phyloP scores from a whole-genome alignment of 2,797 vertebrate genomes.

The Neomorphus geoffroyi region DNA sequence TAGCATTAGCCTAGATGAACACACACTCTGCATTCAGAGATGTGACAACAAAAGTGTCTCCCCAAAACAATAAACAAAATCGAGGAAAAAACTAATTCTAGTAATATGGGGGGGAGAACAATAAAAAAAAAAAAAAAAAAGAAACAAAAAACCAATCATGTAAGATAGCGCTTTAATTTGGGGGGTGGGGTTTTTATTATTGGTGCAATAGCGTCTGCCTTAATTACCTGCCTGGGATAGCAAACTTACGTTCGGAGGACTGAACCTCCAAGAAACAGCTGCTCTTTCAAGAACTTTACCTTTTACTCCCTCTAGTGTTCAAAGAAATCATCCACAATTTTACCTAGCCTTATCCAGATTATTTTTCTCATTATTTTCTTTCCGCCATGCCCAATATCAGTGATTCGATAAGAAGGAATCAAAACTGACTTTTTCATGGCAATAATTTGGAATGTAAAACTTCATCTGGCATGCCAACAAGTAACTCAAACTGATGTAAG shows the following conservation, averaged over 20 bases:
- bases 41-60: background rate
- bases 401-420: background rate
- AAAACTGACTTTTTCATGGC: background rate
- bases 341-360: background rate
- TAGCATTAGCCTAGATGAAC: background rate
- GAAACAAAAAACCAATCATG: fast-evolving
- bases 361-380: background rate
- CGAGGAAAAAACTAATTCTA: too few relatives aligned
- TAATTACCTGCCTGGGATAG: background rate
- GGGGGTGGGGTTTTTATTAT: background rate
- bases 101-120: background rate
- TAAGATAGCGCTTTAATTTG: background rate
- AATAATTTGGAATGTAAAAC: background rate
- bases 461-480: background rate
- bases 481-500: background rate
- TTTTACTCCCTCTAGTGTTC: constrained; percentile 52
- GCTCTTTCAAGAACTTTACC: background rate
- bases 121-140: background rate
- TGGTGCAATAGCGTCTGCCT: background rate
- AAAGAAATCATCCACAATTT: background rate
- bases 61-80: background rate
- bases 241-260: background rate
- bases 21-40: background rate
- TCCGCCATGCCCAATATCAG: fast-evolving
- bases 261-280: background rate